Evolutionary conservation across 2,888 invertebrate genomes (phyloP), one percentile per base, ranked within the genome.

Genomic region (Neoitamus cyanurus): DNA sequence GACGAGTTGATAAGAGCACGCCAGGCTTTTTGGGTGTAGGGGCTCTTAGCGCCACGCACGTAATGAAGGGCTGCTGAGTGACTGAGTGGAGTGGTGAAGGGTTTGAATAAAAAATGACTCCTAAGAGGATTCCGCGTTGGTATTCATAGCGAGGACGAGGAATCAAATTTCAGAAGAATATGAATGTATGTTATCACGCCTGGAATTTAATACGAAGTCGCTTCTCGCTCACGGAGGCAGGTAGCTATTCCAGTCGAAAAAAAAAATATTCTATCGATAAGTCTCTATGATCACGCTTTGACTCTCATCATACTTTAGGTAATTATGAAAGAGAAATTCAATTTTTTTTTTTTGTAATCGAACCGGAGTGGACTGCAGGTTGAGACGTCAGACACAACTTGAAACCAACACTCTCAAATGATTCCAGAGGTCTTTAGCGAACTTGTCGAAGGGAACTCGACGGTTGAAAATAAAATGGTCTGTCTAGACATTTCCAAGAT

Each of bases 41-140:
- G 3, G 6, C 13, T 37, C 9, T 9, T 37, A 37, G 37, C 37
- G 9, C 9, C 9, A 3, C 9, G 9, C 58, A 48, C 58, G 58
- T 58, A 70, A 70, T 70, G 70, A 70, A 34, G 70, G 34, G 58
- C 58, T 58, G 58, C 5, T 70, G 70, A 70, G 70, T 31, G 70
- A n/a, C n/a, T n/a, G n/a, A n/a, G n/a, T n/a, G n/a, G n/a, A 31
- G 31, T 31, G 34, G 30, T 25, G 70, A 70, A 70, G n/a, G 70
- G 34, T 30, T 70, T 70, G 70, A 70, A 70, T 70, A 70, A 70
- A 70, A n/a, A 31, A 70, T 30, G 58, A 58, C 3, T 58, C 20
- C 9, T 58, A 6, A 58, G 58, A 58, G 58, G 20, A 20, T 20
- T 58, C 58, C 15, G n/a, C 58, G 58, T 58, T 58, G 20, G 58